Conservation (phyloP, 2,888 invertebrate species). For the Arge pagana region DNA sequence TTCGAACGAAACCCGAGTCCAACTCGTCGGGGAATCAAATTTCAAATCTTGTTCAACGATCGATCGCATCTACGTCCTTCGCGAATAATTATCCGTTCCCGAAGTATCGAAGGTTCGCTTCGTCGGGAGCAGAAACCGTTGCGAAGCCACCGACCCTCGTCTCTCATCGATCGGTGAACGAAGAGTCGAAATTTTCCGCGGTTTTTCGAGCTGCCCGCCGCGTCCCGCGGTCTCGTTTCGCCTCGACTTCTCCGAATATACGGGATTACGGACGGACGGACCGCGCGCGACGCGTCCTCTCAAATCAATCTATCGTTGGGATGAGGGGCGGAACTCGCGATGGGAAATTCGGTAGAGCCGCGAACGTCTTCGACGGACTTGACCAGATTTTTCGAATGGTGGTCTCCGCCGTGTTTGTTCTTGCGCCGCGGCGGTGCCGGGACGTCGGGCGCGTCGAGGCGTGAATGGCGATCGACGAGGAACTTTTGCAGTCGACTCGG, state of each 20-base stretch:
- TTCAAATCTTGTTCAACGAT: no score
- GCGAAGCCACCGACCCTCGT: no score
- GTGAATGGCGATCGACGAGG: constrained; percentile 35
- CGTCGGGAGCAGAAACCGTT: no score
- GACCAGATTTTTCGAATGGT: constrained; percentile 31
- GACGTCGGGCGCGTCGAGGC: constrained; percentile 29
- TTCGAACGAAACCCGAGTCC: no score
- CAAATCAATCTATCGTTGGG: constrained; percentile 47
- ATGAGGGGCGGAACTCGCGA: constrained; percentile 27
- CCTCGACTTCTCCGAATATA: background rate
- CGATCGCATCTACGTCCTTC: no score
- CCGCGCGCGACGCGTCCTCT: no score
- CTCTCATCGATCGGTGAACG: no score
- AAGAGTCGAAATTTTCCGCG: no score
- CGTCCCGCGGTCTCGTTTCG: background rate
- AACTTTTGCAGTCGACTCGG: constrained; percentile 43
- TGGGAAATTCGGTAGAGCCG: constrained; percentile 20
- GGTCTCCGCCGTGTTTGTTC: constrained; percentile 3
- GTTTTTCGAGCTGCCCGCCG: background rate
- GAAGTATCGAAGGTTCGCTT: no score
- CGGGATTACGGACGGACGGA: background rate
- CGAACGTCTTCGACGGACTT: constrained; percentile 30
- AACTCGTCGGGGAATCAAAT: no score
- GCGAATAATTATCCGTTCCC: no score
- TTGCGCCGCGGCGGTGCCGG: constrained; percentile 50